Evolutionary conservation across 2,888 invertebrate genomes (phyloP), one percentile per base, ranked within the genome.

Genomic region (Suillia variegata): DNA sequence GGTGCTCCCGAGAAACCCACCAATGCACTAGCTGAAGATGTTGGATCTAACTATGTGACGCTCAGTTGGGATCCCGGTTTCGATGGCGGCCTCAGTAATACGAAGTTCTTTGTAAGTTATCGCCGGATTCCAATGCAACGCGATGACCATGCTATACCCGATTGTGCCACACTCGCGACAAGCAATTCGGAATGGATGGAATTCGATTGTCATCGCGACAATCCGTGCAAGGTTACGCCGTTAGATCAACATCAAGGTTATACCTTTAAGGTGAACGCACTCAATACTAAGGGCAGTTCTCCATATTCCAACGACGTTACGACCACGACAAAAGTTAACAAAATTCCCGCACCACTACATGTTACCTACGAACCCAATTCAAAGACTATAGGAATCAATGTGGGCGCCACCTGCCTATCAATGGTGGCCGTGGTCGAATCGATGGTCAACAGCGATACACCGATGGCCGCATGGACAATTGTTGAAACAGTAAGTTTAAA

Each of bases 21-120:
- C 4, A 87, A 89, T 61, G 80, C 94, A 21, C 85, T 87, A 2
- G 88, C 91, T 10, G 85, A 89, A 59, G 89, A 90, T 74, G 87
- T 91, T 0, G 93, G 93, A 0, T 90, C 90, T 13, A 90, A 90
- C 58, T 91, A 87, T 73, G 92, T 94, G 0, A 89, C 91, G 0
- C 83, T 96, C 18, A 86, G 87, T 59, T 96, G 95, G 95, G 91
- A 92, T 73, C 88, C 93, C 0, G 95, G 95, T 0, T 96, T 96
- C 78, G 93, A 96, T 78, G 96, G 96, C 0, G 96, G 96, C 0
- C 82, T 94, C 56, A 87, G 88, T 51, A 92, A 90, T 71, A 95
- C 94, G 1, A 94, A 93, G 76, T 94, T 92, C 82, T 92, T 92
- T 73, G 90, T 94, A n/a, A 87, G 89, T 31, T 94, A 92, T 78